phyloP scores from a whole-genome alignment of 2,888 invertebrate genomes.

The Ischnus inquisitorius region DNA sequence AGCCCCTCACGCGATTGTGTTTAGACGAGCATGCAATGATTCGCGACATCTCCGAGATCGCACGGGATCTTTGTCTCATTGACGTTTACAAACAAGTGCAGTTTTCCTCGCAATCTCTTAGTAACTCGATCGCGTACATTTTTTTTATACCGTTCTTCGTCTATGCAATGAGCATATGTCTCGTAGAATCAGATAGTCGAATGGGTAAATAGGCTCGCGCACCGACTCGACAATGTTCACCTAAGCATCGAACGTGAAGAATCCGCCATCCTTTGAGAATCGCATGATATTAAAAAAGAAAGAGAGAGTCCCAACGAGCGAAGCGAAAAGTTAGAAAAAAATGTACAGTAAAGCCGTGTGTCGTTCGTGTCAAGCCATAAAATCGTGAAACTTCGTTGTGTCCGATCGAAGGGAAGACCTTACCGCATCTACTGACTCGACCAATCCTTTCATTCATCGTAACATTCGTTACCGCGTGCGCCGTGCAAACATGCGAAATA shows the following conservation, averaged over 20 bases:
- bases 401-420: conserved; percentile 30
- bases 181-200: no score
- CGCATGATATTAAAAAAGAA: neutral
- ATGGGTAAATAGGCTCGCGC: no score
- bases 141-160: neutral
- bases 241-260: no score
- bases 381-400: neutral
- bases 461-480: conserved; percentile 42
- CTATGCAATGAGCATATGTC: no score
- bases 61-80: no score
- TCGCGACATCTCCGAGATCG: conserved; percentile 23
- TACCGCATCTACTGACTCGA: conserved; percentile 34
- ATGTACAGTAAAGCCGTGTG: neutral
- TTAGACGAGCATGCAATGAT: conserved; percentile 49
- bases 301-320: neutral
- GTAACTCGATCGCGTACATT: conserved; percentile 7
- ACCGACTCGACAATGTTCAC: no score
- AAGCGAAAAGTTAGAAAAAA: neutral
- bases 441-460: conserved; percentile 2
- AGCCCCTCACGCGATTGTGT: conserved; percentile 61
- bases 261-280: neutral
- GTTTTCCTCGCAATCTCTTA: no score
- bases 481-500: conserved; percentile 52
- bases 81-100: no score
- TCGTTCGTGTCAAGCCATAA: conserved; percentile 8